These are phyloP conservation scores for Amphiprion clarkii DNA, from an alignment of 2,797 vertebrate species.

Conservation along the genomic window DNA sequence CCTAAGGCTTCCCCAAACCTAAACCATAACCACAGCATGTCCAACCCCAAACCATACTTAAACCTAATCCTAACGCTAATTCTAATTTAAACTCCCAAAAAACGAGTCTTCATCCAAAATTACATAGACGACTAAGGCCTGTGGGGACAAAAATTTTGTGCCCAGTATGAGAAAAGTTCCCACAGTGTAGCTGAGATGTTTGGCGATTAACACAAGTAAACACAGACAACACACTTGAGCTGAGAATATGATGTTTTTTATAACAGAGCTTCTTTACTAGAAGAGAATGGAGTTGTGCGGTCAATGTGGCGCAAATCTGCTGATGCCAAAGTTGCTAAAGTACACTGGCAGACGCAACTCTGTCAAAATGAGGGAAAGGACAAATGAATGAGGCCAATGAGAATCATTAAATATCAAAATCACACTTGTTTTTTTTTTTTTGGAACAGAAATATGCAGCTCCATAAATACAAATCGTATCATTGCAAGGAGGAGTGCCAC, in stretches of 20 bases:
- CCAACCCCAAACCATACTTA: constrained; percentile 6
- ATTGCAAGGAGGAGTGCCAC: constrained; percentile 22
- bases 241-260: background rate
- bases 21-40: constrained; percentile 16
- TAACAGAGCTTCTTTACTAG: background rate
- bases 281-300: constrained; percentile 17
- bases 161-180: background rate
- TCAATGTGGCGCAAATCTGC: constrained; percentile 30
- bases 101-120: constrained; percentile 16
- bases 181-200: background rate
- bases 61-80: constrained; percentile 7
- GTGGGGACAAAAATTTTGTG: background rate
- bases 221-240: background rate
- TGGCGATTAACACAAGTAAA: background rate
- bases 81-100: constrained; percentile 20
- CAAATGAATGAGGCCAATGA: background rate
- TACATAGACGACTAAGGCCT: background rate
- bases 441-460: background rate
- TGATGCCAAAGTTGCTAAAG: constrained; percentile 26
- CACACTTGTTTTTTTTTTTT: background rate
- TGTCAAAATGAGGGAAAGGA: constrained; percentile 34
- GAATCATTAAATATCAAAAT: background rate
- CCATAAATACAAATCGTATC: constrained; percentile 12
- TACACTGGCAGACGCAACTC: constrained; percentile 8
- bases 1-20: background rate